Evolutionary conservation across 2,113 vertebrate species (phyloP).

Genomic region (Glaucomys volans): DNA sequence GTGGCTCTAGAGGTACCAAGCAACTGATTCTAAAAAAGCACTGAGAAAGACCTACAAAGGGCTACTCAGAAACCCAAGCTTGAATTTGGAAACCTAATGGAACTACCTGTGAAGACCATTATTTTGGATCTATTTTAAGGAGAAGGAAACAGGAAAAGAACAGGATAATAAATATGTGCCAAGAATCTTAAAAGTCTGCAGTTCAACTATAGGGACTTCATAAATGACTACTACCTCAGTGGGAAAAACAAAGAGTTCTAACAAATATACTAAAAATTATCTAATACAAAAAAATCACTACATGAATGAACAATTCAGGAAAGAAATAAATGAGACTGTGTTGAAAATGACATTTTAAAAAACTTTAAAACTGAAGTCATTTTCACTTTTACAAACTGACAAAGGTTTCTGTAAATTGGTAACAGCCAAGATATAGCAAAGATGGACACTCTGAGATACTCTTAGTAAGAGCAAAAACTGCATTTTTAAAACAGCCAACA

Average conservation of each 20-base stretch:
- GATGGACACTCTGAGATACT: not conserved
- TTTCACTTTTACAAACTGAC: constrained; percentile 6
- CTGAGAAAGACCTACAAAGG: not conserved
- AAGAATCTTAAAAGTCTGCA: constrained; percentile 65
- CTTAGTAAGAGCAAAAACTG: not conserved
- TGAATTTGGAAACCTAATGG: constrained; percentile 37
- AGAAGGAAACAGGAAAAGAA: not conserved
- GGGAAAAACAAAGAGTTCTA: not conserved
- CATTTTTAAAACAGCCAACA: not conserved
- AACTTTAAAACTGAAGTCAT: not conserved
- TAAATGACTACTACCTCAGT: not conserved
- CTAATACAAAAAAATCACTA: not conserved
- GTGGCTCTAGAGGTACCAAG: not conserved
- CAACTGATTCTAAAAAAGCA: not conserved
- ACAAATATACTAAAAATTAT: constrained; percentile 21
- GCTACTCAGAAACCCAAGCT: not conserved
- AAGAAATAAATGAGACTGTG: not conserved
- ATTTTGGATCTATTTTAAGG: not conserved
- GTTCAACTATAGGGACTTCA: not conserved
- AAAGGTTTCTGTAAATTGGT: not conserved
- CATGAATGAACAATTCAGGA: not conserved
- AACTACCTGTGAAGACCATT: not conserved
- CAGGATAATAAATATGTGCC: not conserved
- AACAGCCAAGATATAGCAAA: not conserved
- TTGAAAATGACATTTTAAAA: not conserved